Evolutionary conservation across 1,140 invertebrate genomes (phyloP), one percentile per base, ranked within the genome.

Genomic region (Drosophila micromelanica): DNA sequence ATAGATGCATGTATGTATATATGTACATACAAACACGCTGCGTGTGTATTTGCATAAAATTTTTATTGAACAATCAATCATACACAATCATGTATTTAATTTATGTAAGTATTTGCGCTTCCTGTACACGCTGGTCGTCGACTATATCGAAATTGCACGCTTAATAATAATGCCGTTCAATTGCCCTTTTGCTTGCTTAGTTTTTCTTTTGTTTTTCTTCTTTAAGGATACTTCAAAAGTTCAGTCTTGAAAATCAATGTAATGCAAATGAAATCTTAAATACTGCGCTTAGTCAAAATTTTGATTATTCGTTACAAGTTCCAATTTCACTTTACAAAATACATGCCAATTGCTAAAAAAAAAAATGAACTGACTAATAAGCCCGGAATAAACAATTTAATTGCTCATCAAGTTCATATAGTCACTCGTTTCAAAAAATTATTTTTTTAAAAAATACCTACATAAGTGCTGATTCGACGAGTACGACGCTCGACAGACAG

Each of bases 221-320:
- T 55, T 57, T 67, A 74, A 71, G 76, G 76, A 75, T 80, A 89
- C 81, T 89, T 86, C 71, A 69, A 78, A 87, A 74, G 78, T 63
- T 78, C 82, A 86, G 82, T 86, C 82, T 87, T 86, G n/a, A 60
- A 86, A 86, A 81, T 89, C 61, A 87, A 86, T 78, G 62, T 73
- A 85, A 85, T 49, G 70, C 60, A 76, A 74, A 74, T 63, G 37
- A 74, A 74, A 32, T 70, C 43, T 57, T 68, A 73, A 73, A 69
- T 69, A 69, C 65, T 69, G 59, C 59, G 46, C 52, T 70, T 63
- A 74, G 17, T 59, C 15, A 27, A 51, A 85, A 86, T 86, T 85
- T 85, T 85, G 80, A 85, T 85, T 85, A 71, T 80, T 40, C 71
- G 45, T 82, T 74, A 60, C 59, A 37, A 65, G 40, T 62, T 48